Conservation (phyloP, 1,140 invertebrate species). For the Cydia fagiglandana region DNA sequence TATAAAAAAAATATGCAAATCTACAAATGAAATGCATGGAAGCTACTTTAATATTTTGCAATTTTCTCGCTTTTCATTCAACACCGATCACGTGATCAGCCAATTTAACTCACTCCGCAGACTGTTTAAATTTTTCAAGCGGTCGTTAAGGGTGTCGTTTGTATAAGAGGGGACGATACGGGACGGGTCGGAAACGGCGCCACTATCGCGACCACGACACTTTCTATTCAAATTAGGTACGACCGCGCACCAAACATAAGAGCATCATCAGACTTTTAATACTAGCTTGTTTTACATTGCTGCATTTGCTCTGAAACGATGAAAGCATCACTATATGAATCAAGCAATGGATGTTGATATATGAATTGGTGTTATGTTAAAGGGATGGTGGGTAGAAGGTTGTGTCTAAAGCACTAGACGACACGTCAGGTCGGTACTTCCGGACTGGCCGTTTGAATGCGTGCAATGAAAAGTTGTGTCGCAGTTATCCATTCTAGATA, state of each 20-base stretch:
- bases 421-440: slow-evolving; percentile 46
- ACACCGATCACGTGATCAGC: slow-evolving; percentile 39
- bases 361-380: slow-evolving; percentile 14
- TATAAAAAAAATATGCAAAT: no score
- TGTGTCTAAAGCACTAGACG: slow-evolving; percentile 44
- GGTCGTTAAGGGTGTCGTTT: slow-evolving; percentile 44
- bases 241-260: slow-evolving; percentile 31
- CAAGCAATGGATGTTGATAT: slow-evolving; percentile 35
- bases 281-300: slow-evolving; percentile 36
- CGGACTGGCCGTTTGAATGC: slow-evolving; percentile 41
- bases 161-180: slow-evolving; percentile 41
- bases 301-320: slow-evolving; percentile 6
- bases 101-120: slow-evolving; percentile 40
- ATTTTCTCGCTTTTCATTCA: no score
- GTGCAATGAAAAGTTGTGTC: slow-evolving; percentile 41
- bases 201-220: slow-evolving; percentile 48
- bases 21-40: no score
- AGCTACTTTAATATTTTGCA: no score
- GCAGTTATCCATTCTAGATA: not conserved
- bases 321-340: not conserved
- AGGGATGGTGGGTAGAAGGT: not conserved
- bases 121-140: slow-evolving; percentile 43
- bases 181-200: slow-evolving; percentile 46
- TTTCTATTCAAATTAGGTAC: slow-evolving; percentile 57
- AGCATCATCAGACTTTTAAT: slow-evolving; percentile 25